phyloP scores from a whole-genome alignment of 2,113 vertebrate genomes.

The Kryptolebias marmoratus region DNA sequence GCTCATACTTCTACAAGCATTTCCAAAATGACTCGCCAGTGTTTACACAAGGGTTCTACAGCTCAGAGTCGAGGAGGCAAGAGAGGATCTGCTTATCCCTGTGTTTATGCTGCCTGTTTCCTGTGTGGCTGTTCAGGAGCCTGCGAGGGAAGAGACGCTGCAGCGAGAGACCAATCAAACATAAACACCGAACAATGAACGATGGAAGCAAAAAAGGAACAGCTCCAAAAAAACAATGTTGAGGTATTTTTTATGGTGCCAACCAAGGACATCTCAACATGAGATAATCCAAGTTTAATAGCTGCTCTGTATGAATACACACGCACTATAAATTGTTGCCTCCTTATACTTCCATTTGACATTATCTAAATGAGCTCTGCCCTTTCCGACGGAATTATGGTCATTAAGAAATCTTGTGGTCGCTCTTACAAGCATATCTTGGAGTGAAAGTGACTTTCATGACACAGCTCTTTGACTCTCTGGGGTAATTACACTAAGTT shows the following conservation, averaged over 20 bases:
- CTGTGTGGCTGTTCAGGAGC: constrained; percentile 68
- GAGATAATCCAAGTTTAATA: not conserved
- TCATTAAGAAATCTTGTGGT: constrained; percentile 37
- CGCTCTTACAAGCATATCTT: constrained; percentile 43
- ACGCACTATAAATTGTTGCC: constrained; percentile 2
- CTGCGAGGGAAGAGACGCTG: constrained; percentile 59
- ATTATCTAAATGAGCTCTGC: constrained; percentile 45
- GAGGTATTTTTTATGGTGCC: constrained; percentile 38
- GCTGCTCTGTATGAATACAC: not conserved
- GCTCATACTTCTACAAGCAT: constrained; percentile 14
- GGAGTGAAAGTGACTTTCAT: constrained; percentile 70
- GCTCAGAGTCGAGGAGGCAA: constrained; percentile 51
- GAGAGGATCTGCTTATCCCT: constrained; percentile 61
- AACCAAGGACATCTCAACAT: constrained; percentile 19
- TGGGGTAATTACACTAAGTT: constrained; percentile 76
- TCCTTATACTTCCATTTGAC: constrained; percentile 1
- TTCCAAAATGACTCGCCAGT: constrained; percentile 39
- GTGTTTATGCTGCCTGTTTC: constrained; percentile 77
- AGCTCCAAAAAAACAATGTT: constrained; percentile 32
- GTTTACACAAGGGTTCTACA: constrained; percentile 60
- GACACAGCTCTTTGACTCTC: constrained; percentile 66
- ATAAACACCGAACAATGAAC: constrained; percentile 73
- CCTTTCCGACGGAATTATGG: constrained; percentile 47
- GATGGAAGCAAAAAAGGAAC: constrained; percentile 33
- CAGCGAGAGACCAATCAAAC: constrained; percentile 69